Percentiles rank a stretch among this genome's conserved stretches.
Evolutionary conservation across 64 coral and sea anemone genomes (phyloP).

Genomic region (Exaiptasia diaphana): DNA sequence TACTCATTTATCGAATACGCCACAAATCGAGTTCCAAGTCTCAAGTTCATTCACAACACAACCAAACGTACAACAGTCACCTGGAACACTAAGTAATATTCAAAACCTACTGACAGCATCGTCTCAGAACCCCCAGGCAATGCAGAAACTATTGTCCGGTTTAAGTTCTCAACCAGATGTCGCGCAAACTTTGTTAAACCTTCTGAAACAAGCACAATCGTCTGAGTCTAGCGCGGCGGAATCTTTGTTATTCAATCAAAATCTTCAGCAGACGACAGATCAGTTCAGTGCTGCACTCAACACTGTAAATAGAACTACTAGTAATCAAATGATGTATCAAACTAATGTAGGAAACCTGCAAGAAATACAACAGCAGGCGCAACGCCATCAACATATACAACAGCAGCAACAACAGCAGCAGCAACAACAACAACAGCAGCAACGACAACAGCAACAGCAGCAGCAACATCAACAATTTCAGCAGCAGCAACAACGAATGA

Average conservation of each 20-base stretch:
- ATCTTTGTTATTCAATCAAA: background rate
- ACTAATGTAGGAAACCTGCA: constrained; percentile 3
- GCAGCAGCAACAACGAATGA: background rate
- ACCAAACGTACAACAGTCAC: too few species aligned
- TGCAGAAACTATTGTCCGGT: constrained; percentile 36
- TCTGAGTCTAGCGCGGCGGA: background rate
- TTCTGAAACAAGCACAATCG: constrained; percentile 46
- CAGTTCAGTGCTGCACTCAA: background rate
- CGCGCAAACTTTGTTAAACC: constrained; percentile 11
- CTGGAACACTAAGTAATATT: background rate
- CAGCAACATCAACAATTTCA: background rate
- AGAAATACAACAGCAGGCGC: constrained; percentile 8
- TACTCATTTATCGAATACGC: too few species aligned
- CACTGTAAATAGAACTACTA: background rate
- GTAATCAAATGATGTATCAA: background rate
- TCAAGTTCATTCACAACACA: too few species aligned
- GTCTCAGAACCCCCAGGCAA: constrained; percentile 45
- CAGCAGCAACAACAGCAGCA: background rate
- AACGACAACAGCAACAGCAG: background rate
- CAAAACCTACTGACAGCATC: constrained; percentile 39
- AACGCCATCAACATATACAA: background rate
- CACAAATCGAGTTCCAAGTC: too few species aligned
- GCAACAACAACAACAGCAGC: background rate
- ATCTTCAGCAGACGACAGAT: background rate
- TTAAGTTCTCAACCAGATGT: constrained; percentile 53